A percentile compares a stretch with the other conserved stretches of the same genome.
Conservation (phyloP, 2,797 vertebrate genomes). For the Meriones psammophilus region DNA sequence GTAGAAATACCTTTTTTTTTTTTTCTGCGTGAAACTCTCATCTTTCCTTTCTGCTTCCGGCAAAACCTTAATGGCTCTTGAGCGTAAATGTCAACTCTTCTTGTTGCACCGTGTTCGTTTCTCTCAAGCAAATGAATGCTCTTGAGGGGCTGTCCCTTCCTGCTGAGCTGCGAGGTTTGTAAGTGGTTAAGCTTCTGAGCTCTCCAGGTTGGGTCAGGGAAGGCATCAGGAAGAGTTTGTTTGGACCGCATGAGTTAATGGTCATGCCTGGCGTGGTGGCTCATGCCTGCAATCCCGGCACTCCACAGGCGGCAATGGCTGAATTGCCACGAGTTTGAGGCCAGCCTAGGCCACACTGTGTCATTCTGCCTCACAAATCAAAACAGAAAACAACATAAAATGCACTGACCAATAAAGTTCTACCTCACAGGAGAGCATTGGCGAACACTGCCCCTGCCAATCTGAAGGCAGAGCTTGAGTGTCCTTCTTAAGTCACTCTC, state of each 20-base stretch:
- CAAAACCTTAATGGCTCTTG: background rate
- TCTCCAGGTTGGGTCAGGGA: background rate
- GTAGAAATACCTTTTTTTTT: background rate
- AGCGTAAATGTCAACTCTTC: constrained; percentile 32
- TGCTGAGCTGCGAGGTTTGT: background rate
- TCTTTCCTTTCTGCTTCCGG: constrained; percentile 32
- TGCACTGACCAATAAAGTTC: constrained; percentile 17
- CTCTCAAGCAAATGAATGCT: constrained; percentile 30
- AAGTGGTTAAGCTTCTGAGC: background rate
- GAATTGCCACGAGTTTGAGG: background rate
- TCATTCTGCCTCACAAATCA: background rate
- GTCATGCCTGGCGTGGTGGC: background rate
- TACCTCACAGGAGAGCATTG: background rate
- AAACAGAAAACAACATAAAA: background rate
- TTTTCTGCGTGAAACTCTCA: constrained; percentile 33
- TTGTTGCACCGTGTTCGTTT: background rate
- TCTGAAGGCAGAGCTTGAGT: background rate
- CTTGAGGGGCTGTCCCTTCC: background rate
- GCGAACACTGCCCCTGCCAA: background rate
- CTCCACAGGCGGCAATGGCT: background rate
- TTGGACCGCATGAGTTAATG: constrained; percentile 31
- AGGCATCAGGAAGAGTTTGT: background rate
- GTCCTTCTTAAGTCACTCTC: constrained; percentile 25
- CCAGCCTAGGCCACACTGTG: background rate
- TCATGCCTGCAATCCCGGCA: background rate